Percentiles rank a stretch among this genome's conserved stretches.
These are phyloP conservation scores for Rissa tridactyla DNA, from an alignment of 2,113 vertebrate genomes.

Conservation along the genomic window DNA sequence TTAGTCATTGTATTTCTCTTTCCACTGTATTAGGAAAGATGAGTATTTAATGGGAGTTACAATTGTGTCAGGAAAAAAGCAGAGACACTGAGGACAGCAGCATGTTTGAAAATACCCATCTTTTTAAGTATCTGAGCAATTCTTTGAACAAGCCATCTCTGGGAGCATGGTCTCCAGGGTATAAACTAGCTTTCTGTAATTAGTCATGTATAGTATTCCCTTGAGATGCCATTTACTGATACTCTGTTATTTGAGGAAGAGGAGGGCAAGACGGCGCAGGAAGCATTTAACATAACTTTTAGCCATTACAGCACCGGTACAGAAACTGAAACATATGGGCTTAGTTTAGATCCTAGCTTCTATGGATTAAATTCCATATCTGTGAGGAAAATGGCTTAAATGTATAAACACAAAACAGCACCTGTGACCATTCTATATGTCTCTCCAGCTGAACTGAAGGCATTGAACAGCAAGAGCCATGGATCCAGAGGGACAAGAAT, in stretches of 20 bases:
- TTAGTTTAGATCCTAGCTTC: neutral
- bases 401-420: neutral
- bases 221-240: neutral
- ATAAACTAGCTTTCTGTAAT: neutral
- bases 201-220: neutral
- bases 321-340: neutral
- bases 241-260: neutral
- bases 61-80: neutral
- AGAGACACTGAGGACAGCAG: neutral
- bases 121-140: neutral
- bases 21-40: neutral
- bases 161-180: neutral
- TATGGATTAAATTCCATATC: neutral
- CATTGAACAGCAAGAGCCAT: neutral
- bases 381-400: neutral
- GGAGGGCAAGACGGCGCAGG: neutral
- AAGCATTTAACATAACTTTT: neutral
- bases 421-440: rapidly evolving
- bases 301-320: neutral
- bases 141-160: neutral
- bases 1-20: neutral
- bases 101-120: neutral
- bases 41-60: neutral
- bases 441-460: neutral
- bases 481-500: neutral